Percentiles rank a stretch among this genome's conserved stretches.
These are phyloP conservation scores for Rhodinocichla rosea DNA, from an alignment of 2,113 vertebrate species.

Conservation along the genomic window DNA sequence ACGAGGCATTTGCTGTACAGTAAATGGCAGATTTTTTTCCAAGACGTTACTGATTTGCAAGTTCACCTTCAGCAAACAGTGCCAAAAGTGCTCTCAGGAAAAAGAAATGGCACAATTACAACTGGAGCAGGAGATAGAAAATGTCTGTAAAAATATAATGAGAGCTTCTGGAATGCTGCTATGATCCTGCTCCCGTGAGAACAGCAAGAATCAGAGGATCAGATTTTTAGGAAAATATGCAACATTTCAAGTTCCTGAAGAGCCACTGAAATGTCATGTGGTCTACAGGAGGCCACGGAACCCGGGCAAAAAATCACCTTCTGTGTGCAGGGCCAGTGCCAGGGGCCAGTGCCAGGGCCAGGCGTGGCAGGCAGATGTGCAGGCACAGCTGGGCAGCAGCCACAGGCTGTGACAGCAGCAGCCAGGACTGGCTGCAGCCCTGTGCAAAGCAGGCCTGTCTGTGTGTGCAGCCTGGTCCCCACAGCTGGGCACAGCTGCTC, in stretches of 20 bases:
- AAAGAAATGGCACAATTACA: not conserved
- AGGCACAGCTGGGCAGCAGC: not conserved
- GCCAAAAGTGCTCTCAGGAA: slow-evolving; percentile 12
- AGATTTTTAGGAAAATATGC: not conserved
- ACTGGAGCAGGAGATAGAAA: not conserved
- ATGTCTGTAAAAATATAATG: not conserved
- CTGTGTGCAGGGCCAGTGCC: not conserved
- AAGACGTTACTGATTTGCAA: not conserved
- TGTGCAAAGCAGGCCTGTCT: not conserved
- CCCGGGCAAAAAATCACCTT: accelerated
- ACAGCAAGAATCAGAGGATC: not conserved
- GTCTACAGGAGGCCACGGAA: not conserved
- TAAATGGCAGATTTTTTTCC: not conserved
- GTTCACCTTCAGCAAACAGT: slow-evolving; percentile 23
- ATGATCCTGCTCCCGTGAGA: not conserved
- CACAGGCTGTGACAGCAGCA: no score
- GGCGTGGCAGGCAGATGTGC: not conserved
- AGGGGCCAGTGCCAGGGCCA: not conserved
- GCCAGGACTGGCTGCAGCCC: not conserved
- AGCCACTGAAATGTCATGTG: not conserved
- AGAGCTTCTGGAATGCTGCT: not conserved
- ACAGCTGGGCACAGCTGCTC: not conserved
- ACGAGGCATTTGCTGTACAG: not conserved
- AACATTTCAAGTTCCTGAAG: not conserved
- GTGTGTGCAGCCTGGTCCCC: not conserved